These are phyloP conservation scores for Enteromius fasciolatus DNA, from an alignment of 2,797 vertebrate species.

Conservation along the genomic window DNA sequence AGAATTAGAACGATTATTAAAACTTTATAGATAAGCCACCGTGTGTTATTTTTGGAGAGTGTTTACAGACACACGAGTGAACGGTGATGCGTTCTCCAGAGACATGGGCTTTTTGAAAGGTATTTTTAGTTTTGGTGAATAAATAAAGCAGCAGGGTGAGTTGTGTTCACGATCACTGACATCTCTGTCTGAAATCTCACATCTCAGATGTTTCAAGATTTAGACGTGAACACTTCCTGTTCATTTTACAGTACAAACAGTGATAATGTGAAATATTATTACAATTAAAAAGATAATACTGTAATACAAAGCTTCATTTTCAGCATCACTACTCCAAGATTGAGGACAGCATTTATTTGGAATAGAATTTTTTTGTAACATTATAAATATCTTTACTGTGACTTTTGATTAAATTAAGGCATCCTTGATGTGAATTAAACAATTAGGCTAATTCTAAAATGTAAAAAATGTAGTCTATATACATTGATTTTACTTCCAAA, in stretches of 20 bases:
- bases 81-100: not conserved
- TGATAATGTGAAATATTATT: not conserved
- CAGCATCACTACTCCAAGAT: no score
- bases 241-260: not conserved
- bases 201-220: not conserved
- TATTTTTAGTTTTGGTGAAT: constrained; percentile 28
- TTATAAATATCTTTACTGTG: not conserved
- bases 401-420: not conserved
- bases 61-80: not conserved
- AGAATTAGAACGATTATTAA: not conserved
- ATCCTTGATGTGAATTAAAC: not conserved
- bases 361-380: no score
- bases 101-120: constrained; percentile 25
- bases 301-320: no score
- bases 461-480: not conserved
- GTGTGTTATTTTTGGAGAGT: not conserved
- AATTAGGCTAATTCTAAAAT: not conserved
- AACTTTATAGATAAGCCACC: not conserved
- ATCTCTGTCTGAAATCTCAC: not conserved
- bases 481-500: not conserved
- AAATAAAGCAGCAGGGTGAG: not conserved
- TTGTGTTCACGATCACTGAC: not conserved
- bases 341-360: no score
- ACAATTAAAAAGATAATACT: no score
- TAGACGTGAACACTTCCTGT: not conserved